These are phyloP conservation scores for Portevinia maculata DNA, from an alignment of 2,888 invertebrate genomes.

Conservation along the genomic window DNA sequence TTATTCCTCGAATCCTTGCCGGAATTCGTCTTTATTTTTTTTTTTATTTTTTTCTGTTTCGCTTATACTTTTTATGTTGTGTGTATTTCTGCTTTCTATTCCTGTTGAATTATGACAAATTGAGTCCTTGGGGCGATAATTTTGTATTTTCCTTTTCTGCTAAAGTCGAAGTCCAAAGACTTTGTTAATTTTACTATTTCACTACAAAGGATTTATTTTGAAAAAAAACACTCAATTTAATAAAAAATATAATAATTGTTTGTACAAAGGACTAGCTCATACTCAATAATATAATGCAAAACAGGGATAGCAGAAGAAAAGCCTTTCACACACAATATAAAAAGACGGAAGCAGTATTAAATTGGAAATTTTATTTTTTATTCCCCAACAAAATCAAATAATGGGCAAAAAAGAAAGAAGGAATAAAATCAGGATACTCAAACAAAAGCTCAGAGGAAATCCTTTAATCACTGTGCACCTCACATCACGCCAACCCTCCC, in stretches of 20 bases:
- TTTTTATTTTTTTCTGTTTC: background rate
- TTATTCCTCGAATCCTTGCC: background rate
- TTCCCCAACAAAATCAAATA: constrained; percentile 12
- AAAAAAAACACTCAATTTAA: constrained; percentile 24
- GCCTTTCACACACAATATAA: constrained; percentile 22
- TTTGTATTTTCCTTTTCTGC: background rate
- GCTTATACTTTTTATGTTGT: background rate
- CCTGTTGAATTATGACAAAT: constrained; percentile 38
- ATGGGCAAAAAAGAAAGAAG: background rate
- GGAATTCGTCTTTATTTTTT: constrained; percentile 1
- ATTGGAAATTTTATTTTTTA: constrained; percentile 34
- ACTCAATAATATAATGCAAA: constrained; percentile 31
- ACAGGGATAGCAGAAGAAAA: constrained; percentile 13
- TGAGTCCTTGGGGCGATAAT: constrained; percentile 30
- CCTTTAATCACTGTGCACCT: constrained; percentile 39
- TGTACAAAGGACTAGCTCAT: constrained; percentile 11
- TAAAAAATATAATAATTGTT: constrained; percentile 16
- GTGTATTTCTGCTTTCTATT: constrained; percentile 8
- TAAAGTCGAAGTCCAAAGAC: background rate
- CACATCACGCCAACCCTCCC: background rate
- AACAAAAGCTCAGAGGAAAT: constrained; percentile 38
- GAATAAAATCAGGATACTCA: constrained; percentile 34
- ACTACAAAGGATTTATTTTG: constrained; percentile 18
- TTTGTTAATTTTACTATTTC: background rate
- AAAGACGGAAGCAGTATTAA: background rate